A percentile compares a stretch with the other conserved stretches of the same genome.
Evolutionary conservation across 2,888 invertebrate species (phyloP).

Genomic region (Rhagium mordax): DNA sequence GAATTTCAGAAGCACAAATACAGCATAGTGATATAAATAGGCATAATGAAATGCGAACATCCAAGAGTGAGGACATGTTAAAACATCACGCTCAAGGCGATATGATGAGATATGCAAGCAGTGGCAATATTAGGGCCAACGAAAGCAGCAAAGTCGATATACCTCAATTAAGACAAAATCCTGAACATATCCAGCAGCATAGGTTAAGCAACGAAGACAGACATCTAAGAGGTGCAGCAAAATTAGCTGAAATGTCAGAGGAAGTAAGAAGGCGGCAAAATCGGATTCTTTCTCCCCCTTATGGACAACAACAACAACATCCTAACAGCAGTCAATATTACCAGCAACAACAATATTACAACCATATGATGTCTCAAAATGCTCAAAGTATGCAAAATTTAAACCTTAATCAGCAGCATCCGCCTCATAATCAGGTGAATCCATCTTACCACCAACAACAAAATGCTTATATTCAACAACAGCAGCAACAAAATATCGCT

Average conservation of each 20-base stretch:
- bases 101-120: constrained; percentile 65
- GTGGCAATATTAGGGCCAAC: constrained; percentile 66
- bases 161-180: constrained; percentile 57
- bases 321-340: constrained; percentile 61
- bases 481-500: constrained; percentile 26
- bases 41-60: constrained; percentile 64
- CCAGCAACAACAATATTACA: constrained; percentile 58
- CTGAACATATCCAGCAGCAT: constrained; percentile 51
- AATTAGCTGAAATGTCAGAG: constrained; percentile 85
- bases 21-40: constrained; percentile 61
- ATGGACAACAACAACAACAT: constrained; percentile 48
- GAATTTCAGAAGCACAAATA: constrained; percentile 61
- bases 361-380: constrained; percentile 64
- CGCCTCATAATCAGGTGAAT: constrained; percentile 16
- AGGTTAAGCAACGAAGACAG: constrained; percentile 54
- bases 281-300: constrained; percentile 63
- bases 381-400: constrained; percentile 67
- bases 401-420: constrained; percentile 50
- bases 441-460: constrained; percentile 32
- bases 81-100: constrained; percentile 62
- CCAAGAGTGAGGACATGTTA: constrained; percentile 67
- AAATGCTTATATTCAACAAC: constrained; percentile 51
- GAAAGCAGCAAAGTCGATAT: constrained; percentile 61
- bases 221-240: constrained; percentile 72
- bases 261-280: constrained; percentile 79